Conservation (phyloP, 2,888 invertebrate genomes). For the Ormyrus pomaceus region DNA sequence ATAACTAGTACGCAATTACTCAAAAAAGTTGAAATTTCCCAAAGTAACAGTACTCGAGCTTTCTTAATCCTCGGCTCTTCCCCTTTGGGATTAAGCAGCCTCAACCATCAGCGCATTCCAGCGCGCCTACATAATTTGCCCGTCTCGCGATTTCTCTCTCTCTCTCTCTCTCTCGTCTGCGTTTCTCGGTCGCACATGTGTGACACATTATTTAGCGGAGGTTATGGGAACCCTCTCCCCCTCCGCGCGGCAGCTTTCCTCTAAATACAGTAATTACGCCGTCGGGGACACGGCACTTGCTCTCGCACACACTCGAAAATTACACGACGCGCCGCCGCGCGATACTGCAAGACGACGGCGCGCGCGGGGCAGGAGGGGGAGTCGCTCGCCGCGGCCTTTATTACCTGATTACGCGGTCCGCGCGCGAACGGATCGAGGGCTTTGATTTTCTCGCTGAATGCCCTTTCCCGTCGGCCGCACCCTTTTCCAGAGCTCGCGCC, state of each 20-base stretch:
- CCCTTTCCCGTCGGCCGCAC: background rate
- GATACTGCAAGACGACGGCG: background rate
- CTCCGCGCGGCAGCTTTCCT: slow-evolving; percentile 60
- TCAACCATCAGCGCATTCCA: no score
- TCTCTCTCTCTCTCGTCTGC: background rate
- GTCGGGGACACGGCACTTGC: slow-evolving; percentile 70
- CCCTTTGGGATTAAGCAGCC: no score
- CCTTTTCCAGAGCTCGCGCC: background rate
- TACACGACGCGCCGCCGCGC: slow-evolving; percentile 3
- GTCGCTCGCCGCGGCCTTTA: slow-evolving; percentile 12
- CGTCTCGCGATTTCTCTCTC: slow-evolving; percentile 9
- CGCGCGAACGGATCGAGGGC: background rate
- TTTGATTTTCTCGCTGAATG: background rate
- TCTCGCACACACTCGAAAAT: slow-evolving; percentile 45
- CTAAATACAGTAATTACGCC: slow-evolving; percentile 72
- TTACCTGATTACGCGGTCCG: slow-evolving; percentile 42
- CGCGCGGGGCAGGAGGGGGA: background rate
- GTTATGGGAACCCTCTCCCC: slow-evolving; percentile 73
- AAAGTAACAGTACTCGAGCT: no score
- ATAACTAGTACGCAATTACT: no score
- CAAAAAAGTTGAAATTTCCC: no score
- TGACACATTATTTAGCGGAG: slow-evolving; percentile 58
- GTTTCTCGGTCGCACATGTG: slow-evolving; percentile 26
- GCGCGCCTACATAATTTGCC: background rate
- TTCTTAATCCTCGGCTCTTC: no score